These are phyloP conservation scores for Anolis carolinensis DNA, from an alignment of 2,113 vertebrate genomes.

Conservation along the genomic window DNA sequence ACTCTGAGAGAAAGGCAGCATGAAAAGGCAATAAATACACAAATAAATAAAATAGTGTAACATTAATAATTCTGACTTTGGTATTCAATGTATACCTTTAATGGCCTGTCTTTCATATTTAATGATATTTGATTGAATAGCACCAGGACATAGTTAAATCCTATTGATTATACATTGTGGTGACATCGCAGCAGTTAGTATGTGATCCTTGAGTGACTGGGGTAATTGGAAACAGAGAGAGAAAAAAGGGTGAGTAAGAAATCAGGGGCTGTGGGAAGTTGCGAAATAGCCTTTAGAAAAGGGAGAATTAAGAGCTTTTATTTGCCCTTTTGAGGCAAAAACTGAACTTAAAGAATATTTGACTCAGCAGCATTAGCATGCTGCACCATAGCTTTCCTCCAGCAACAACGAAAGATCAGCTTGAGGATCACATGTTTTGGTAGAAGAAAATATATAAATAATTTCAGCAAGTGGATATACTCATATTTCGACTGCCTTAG, in stretches of 20 bases:
- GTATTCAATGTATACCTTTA: too few relatives aligned
- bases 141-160: background rate
- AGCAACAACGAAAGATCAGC: too few relatives aligned
- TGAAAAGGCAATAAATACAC: too few relatives aligned
- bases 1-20: too few relatives aligned
- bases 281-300: background rate
- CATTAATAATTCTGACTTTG: too few relatives aligned
- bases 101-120: too few relatives aligned
- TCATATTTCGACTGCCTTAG: background rate
- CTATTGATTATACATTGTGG: background rate
- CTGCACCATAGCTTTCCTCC: background rate
- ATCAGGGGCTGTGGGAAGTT: background rate
- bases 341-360: background rate
- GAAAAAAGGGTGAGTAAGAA: background rate
- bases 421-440: background rate
- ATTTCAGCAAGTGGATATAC: background rate
- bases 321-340: background rate
- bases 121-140: background rate
- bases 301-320: background rate
- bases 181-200: background rate
- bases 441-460: background rate
- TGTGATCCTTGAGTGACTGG: background rate
- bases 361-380: background rate
- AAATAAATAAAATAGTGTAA: too few relatives aligned
- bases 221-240: too few relatives aligned